These are phyloP conservation scores for Heliconius charithonia DNA, from an alignment of 2,888 invertebrate species.

Conservation along the genomic window DNA sequence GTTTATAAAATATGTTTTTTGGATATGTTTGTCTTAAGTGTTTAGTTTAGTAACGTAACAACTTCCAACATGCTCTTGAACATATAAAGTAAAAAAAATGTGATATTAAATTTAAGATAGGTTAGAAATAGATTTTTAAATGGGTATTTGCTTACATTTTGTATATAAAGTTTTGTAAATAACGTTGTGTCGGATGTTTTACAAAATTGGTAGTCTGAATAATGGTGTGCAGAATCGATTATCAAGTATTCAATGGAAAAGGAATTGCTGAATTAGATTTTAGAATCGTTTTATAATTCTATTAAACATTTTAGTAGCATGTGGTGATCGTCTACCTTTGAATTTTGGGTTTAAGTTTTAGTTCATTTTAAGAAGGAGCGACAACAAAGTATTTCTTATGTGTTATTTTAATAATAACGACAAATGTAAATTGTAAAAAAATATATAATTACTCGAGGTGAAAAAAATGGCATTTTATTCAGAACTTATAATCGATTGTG, in stretches of 20 bases:
- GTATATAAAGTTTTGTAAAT: slow-evolving; percentile 34
- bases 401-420: no score
- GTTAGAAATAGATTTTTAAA: slow-evolving; percentile 46
- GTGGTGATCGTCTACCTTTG: no score
- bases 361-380: no score
- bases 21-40: background rate
- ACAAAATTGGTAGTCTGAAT: background rate
- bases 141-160: slow-evolving; percentile 27
- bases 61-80: slow-evolving; percentile 38
- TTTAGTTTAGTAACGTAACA: background rate
- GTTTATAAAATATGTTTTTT: background rate
- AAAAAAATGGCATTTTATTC: no score
- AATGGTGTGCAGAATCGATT: slow-evolving; percentile 1
- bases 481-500: no score
- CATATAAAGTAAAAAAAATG: slow-evolving; percentile 58
- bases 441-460: no score
- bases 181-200: slow-evolving; percentile 26
- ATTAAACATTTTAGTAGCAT: background rate
- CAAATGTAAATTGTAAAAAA: no score
- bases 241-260: background rate
- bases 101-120: slow-evolving; percentile 71
- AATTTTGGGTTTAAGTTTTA: no score
- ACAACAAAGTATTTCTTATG: no score
- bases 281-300: background rate
- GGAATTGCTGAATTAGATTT: background rate